Conservation (phyloP, 2,888 invertebrate species). For the Drosophila anomelani region DNA sequence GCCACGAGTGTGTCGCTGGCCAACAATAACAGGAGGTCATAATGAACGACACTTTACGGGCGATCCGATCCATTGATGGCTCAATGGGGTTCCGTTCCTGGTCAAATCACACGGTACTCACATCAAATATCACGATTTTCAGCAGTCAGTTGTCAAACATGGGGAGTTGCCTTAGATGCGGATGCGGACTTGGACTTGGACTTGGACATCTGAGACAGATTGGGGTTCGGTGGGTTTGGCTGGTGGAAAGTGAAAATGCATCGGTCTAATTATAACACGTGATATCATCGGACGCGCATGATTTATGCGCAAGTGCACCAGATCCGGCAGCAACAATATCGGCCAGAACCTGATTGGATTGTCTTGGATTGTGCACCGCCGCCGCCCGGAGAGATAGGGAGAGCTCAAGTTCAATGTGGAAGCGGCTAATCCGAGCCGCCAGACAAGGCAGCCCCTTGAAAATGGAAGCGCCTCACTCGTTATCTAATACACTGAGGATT, state of each 20-base stretch:
- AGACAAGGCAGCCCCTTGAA: conserved; percentile 79
- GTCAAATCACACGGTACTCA: conserved; percentile 44
- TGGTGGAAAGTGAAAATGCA: conserved; percentile 75
- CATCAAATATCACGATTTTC: conserved; percentile 80
- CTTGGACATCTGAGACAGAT: conserved; percentile 52
- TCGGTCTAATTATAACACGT: conserved; percentile 75
- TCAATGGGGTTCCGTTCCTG: conserved; percentile 46
- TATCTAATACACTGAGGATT: conserved; percentile 19
- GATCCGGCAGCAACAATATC: conserved; percentile 74
- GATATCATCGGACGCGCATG: conserved; percentile 72
- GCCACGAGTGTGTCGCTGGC: conserved; percentile 10
- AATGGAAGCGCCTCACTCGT: conserved; percentile 61
- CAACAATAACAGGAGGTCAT: conserved; percentile 58
- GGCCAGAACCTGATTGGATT: conserved; percentile 71
- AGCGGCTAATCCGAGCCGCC: conserved; percentile 67
- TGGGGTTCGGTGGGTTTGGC: conserved; percentile 7
- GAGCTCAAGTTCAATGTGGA: conserved; percentile 76
- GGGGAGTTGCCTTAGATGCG: conserved; percentile 12
- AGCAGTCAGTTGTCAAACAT: conserved; percentile 60
- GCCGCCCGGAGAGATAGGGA: conserved; percentile 15
- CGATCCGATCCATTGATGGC: conserved; percentile 47
- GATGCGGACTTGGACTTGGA: conserved; percentile 57
- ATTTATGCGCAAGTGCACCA: conserved; percentile 60
- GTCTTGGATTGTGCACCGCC: conserved; percentile 46
- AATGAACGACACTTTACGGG: conserved; percentile 75